Evolutionary conservation across 2,888 invertebrate genomes (phyloP).

Genomic region (Oscheius sp.): DNA sequence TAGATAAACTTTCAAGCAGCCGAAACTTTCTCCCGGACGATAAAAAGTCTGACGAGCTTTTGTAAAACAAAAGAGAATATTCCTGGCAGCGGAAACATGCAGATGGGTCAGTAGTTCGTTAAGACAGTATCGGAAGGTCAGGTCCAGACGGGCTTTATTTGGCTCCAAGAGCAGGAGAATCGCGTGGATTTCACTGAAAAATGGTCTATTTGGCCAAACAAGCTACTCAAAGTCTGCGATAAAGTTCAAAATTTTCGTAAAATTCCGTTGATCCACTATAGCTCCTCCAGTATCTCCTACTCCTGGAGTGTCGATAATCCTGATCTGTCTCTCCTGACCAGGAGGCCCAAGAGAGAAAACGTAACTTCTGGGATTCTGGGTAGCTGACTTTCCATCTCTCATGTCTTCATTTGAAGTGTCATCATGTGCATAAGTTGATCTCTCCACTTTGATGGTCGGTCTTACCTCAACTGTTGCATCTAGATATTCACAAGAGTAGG

Average conservation of each 20-base stretch:
- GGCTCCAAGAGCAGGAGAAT: slow-evolving; percentile 49
- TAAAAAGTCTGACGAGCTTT: slow-evolving; percentile 32
- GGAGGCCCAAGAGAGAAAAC: not conserved
- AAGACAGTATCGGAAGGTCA: slow-evolving; percentile 52
- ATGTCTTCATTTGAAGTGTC: not conserved
- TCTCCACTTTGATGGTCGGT: not conserved
- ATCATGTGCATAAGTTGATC: not conserved
- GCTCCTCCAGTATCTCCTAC: slow-evolving; percentile 12
- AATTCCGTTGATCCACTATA: slow-evolving; percentile 11
- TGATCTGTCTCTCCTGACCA: not conserved
- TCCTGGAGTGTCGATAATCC: slow-evolving; percentile 24
- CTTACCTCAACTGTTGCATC: not conserved
- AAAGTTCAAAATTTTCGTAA: slow-evolving; percentile 5
- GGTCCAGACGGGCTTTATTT: slow-evolving; percentile 38
- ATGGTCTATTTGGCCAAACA: not conserved
- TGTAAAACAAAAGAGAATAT: slow-evolving; percentile 61
- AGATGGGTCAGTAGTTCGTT: slow-evolving; percentile 52
- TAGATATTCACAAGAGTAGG: no score
- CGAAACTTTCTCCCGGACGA: not conserved
- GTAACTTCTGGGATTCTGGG: slow-evolving; percentile 12
- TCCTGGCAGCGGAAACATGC: slow-evolving; percentile 47
- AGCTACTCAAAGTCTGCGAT: slow-evolving; percentile 17
- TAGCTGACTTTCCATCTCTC: slow-evolving; percentile 3
- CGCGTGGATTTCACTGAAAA: slow-evolving; percentile 35
- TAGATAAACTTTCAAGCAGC: slow-evolving; percentile 12